phyloP scores from a whole-genome alignment of 35 echinoderm and acorn worm species.

The Stichopus chloronotus region DNA sequence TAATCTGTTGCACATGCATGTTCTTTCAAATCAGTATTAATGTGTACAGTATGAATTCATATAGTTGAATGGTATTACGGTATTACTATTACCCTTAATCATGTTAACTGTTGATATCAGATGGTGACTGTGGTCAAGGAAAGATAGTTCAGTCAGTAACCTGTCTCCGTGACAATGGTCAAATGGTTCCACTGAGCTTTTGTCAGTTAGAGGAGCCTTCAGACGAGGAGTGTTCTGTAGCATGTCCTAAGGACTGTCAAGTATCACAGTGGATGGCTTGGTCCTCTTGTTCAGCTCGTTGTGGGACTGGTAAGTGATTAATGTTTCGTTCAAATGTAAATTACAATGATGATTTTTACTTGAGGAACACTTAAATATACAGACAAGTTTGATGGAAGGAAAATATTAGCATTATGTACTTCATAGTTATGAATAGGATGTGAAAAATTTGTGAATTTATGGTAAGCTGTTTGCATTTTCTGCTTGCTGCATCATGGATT shows the following conservation, averaged over 20 bases:
- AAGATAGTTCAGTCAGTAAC: conserved; percentile 54
- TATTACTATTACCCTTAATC: too few species aligned
- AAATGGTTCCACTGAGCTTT: conserved; percentile 64
- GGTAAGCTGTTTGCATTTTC: too few species aligned
- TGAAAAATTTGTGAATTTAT: too few species aligned
- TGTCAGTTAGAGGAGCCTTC: conserved; percentile 46
- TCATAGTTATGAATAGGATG: too few species aligned
- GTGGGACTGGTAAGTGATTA: conserved; percentile 78
- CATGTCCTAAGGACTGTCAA: conserved; percentile 78
- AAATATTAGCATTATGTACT: too few species aligned
- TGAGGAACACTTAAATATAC: background rate
- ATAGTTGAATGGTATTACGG: too few species aligned
- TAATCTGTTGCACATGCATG: too few species aligned
- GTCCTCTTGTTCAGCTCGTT: conserved; percentile 79
- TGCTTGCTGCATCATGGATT: too few species aligned
- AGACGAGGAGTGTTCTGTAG: conserved; percentile 62
- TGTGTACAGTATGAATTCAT: too few species aligned
- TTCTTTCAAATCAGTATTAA: too few species aligned
- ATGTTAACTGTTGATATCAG: background rate
- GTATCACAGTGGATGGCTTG: conserved; percentile 79
- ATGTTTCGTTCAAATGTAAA: background rate
- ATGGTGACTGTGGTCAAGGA: conserved; percentile 76
- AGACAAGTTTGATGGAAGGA: too few species aligned
- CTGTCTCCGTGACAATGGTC: conserved; percentile 74
- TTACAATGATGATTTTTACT: background rate